phyloP scores from a whole-genome alignment of 1,140 invertebrate species.

The Drosophila rhopaloa region DNA sequence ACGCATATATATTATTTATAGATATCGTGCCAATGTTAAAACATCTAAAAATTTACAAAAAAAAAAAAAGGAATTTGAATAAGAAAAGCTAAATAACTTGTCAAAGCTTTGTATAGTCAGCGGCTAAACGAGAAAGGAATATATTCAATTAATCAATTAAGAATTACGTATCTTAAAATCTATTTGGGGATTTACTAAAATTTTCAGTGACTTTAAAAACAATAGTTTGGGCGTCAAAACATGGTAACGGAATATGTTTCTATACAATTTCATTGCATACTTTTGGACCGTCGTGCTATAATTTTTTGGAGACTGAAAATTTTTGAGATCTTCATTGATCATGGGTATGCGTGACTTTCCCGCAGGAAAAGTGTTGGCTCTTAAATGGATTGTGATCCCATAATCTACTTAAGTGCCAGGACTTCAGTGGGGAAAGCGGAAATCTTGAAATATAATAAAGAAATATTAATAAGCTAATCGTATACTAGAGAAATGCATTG shows the following conservation, averaged over 20 bases:
- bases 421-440: neutral
- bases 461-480: slow-evolving; percentile 31
- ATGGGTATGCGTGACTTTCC: slow-evolving; percentile 5
- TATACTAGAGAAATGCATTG: slow-evolving; percentile 36
- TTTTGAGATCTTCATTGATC: neutral
- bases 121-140: slow-evolving; percentile 33
- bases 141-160: slow-evolving; percentile 34
- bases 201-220: slow-evolving; percentile 14
- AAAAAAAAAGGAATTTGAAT: slow-evolving; percentile 30
- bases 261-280: slow-evolving; percentile 8
- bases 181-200: neutral
- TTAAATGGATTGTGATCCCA: neutral
- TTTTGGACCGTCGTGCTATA: slow-evolving; percentile 3
- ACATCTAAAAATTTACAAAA: slow-evolving; percentile 33
- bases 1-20: slow-evolving; percentile 59
- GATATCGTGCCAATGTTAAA: slow-evolving; percentile 78
- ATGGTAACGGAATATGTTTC: no score
- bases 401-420: neutral
- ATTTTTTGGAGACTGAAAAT: neutral
- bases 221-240: neutral
- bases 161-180: slow-evolving; percentile 6
- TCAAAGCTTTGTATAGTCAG: slow-evolving; percentile 56
- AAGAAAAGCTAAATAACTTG: slow-evolving; percentile 36
- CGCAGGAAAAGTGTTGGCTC: slow-evolving; percentile 4
- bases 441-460: slow-evolving; percentile 37